Evolutionary conservation across 2,888 invertebrate species (phyloP).

Genomic region (Rosalia funebris): DNA sequence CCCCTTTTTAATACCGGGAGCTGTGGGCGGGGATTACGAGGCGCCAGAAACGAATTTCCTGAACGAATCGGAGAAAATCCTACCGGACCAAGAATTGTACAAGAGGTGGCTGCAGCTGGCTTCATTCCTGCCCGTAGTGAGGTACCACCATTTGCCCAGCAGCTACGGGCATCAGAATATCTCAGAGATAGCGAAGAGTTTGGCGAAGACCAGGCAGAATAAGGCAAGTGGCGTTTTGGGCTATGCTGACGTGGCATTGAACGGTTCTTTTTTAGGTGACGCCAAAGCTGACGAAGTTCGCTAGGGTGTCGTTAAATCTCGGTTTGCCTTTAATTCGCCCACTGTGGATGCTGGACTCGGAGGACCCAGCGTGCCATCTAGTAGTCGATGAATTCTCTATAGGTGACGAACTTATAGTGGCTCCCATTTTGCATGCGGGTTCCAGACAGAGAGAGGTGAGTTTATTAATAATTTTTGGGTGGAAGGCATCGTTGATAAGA

Average conservation of each 20-base stretch:
- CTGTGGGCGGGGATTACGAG: slow-evolving; percentile 90
- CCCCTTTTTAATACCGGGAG: slow-evolving; percentile 92
- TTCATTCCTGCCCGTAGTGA: slow-evolving; percentile 90
- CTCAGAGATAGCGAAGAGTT: slow-evolving; percentile 79
- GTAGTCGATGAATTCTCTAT: slow-evolving; percentile 89
- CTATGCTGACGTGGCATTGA: neutral
- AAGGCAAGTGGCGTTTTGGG: slow-evolving; percentile 65
- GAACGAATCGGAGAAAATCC: slow-evolving; percentile 64
- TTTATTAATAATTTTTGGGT: neutral
- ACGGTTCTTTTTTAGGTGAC: slow-evolving; percentile 68
- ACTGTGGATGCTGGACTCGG: slow-evolving; percentile 88
- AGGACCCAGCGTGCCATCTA: slow-evolving; percentile 79
- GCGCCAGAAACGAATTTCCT: slow-evolving; percentile 67
- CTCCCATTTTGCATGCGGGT: slow-evolving; percentile 81
- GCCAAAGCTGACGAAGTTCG: slow-evolving; percentile 79
- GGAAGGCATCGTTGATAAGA: no score
- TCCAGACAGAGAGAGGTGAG: slow-evolving; percentile 78
- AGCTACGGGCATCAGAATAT: slow-evolving; percentile 84
- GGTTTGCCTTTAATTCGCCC: slow-evolving; percentile 88
- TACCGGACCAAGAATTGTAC: slow-evolving; percentile 85
- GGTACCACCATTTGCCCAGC: slow-evolving; percentile 90
- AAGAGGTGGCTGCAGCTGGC: slow-evolving; percentile 91
- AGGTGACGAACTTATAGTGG: slow-evolving; percentile 90
- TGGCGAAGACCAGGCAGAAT: slow-evolving; percentile 79
- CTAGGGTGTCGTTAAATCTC: slow-evolving; percentile 80